Conservation (phyloP, 2,797 vertebrate genomes). For the Betta splendens region DNA sequence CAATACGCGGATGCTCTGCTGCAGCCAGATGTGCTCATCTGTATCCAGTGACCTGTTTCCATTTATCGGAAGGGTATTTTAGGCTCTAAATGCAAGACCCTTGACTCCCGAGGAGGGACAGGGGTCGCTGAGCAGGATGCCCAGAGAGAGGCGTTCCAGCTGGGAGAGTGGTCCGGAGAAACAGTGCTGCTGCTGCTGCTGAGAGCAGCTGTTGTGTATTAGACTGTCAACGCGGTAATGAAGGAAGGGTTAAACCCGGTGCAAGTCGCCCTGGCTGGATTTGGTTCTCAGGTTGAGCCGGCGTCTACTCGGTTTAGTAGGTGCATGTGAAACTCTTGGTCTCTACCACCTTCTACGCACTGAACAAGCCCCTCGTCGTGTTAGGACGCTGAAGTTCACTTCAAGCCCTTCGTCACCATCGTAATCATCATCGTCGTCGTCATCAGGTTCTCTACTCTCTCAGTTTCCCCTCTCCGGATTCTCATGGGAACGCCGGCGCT, state of each 20-base stretch:
- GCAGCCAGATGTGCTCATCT: not conserved
- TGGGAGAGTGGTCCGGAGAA: constrained; percentile 71
- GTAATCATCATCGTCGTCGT: constrained; percentile 44
- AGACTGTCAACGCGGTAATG: constrained; percentile 73
- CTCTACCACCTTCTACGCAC: no score
- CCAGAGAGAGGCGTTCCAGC: constrained; percentile 89
- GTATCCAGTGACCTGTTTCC: constrained; percentile 73
- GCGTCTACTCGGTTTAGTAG: constrained; percentile 15
- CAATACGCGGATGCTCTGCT: not conserved
- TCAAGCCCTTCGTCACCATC: constrained; percentile 51
- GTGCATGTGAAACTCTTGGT: not conserved
- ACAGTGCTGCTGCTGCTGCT: constrained; percentile 47
- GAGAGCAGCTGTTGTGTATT: constrained; percentile 80
- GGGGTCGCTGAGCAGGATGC: constrained; percentile 89
- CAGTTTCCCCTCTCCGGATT: constrained; percentile 49
- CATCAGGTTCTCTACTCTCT: constrained; percentile 47
- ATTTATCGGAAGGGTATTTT: constrained; percentile 84
- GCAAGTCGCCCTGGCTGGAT: constrained; percentile 37
- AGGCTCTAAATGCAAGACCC: constrained; percentile 80
- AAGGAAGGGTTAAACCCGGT: constrained; percentile 52
- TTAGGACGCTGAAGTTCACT: constrained; percentile 28
- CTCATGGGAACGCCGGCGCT: constrained; percentile 75
- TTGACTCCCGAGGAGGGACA: constrained; percentile 72
- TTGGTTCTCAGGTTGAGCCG: constrained; percentile 42
- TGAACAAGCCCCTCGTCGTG: constrained; percentile 6